Conservation (phyloP, 2,113 vertebrate genomes). For the Albula goreensis region DNA sequence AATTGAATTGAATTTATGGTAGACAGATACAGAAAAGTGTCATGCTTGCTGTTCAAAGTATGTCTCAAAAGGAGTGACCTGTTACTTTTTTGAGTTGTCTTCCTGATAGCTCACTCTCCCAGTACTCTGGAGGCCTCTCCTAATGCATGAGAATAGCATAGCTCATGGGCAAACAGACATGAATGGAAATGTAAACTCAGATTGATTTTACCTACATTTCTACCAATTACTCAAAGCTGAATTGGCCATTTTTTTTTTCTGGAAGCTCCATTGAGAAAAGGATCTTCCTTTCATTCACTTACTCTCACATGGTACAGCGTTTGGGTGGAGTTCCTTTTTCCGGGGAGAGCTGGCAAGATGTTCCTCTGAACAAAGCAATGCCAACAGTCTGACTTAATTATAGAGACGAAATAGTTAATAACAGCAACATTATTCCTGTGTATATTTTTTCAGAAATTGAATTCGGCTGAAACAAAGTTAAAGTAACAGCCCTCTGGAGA, state of each 20-base stretch:
- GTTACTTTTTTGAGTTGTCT: neutral
- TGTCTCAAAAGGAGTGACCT: neutral
- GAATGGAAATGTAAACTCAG: neutral
- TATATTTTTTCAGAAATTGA: slow-evolving; percentile 75
- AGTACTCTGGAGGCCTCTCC: neutral
- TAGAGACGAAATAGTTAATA: slow-evolving; percentile 80
- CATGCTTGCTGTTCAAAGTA: neutral
- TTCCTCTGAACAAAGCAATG: neutral
- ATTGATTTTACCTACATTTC: neutral
- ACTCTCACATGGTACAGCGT: neutral
- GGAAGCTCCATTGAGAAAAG: neutral
- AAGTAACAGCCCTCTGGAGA: slow-evolving; percentile 87
- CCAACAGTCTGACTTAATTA: slow-evolving; percentile 19
- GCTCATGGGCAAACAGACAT: slow-evolving; percentile 10
- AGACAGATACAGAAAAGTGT: neutral
- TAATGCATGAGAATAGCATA: neutral
- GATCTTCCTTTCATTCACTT: neutral
- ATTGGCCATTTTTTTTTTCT: neutral
- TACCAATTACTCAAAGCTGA: neutral
- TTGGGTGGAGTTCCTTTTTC: slow-evolving; percentile 47
- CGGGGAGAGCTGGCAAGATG: slow-evolving; percentile 67
- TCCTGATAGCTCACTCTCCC: neutral
- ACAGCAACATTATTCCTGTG: slow-evolving; percentile 75
- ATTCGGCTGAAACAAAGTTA: slow-evolving; percentile 89
- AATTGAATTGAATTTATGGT: neutral